These are phyloP conservation scores for Linyphia triangularis DNA, from an alignment of 2,888 invertebrate genomes.

Conservation along the genomic window DNA sequence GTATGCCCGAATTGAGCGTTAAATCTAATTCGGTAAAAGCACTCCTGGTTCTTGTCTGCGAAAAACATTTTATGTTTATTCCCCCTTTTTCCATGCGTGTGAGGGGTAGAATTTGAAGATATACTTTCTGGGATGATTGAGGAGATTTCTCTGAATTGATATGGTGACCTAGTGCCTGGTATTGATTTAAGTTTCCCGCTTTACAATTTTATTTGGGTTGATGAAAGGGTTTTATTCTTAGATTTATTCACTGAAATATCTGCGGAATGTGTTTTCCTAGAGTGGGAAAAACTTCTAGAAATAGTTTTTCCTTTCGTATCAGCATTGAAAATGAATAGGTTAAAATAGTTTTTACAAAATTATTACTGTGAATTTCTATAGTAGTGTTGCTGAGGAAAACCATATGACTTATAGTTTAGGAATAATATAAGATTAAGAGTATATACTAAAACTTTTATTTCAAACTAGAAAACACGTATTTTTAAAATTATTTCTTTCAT, in stretches of 20 bases:
- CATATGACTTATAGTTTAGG: no score
- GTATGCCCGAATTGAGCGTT: slow-evolving; percentile 29
- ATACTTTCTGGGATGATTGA: not conserved
- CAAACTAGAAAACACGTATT: no score
- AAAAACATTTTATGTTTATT: slow-evolving; percentile 29
- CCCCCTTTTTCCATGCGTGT: not conserved
- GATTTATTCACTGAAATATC: not conserved
- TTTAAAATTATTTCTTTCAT: no score
- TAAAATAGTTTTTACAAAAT: no score
- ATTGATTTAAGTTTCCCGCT: not conserved
- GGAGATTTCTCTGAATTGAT: not conserved
- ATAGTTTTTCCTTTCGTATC: no score
- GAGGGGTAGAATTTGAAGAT: not conserved
- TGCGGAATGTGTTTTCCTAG: not conserved
- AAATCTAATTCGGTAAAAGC: slow-evolving; percentile 58
- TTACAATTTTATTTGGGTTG: not conserved
- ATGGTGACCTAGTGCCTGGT: not conserved
- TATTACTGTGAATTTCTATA: no score
- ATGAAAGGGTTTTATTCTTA: not conserved
- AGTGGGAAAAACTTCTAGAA: no score
- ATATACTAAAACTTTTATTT: no score
- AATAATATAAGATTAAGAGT: no score
- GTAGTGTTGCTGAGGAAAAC: no score
- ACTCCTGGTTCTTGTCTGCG: not conserved
- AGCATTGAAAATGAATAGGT: no score